Conservation (phyloP, 2,888 invertebrate species). For the Drosophila testacea region DNA sequence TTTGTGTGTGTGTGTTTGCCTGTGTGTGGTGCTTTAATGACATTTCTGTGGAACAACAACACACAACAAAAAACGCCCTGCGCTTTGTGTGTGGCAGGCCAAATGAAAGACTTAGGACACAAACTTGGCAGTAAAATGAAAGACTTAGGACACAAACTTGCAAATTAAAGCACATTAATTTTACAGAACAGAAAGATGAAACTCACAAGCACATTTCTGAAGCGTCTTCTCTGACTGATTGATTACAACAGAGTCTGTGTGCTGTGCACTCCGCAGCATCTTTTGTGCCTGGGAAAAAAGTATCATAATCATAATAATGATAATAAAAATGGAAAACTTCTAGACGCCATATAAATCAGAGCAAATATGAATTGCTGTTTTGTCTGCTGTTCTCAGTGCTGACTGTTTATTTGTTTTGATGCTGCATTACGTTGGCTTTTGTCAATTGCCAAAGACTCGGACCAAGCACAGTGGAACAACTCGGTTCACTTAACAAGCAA, state of each 20-base stretch:
- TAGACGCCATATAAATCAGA: constrained; percentile 81
- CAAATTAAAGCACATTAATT: constrained; percentile 81
- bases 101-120: constrained; percentile 78
- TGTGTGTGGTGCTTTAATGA: constrained; percentile 73
- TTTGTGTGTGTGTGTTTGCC: constrained; percentile 30
- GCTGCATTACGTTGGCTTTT: constrained; percentile 67
- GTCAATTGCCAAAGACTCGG: constrained; percentile 67
- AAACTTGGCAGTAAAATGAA: constrained; percentile 74
- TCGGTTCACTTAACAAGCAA: neutral
- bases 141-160: constrained; percentile 81
- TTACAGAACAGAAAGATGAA: constrained; percentile 52
- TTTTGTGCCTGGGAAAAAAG: constrained; percentile 74
- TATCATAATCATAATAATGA: constrained; percentile 79
- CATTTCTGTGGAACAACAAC: constrained; percentile 69
- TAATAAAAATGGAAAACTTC: constrained; percentile 81
- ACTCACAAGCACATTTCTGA: constrained; percentile 37
- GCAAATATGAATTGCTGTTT: constrained; percentile 80
- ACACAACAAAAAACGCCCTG: constrained; percentile 49
- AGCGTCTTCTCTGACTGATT: constrained; percentile 57
- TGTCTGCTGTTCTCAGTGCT: constrained; percentile 61
- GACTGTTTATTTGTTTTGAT: constrained; percentile 67
- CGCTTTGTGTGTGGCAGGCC: constrained; percentile 57
- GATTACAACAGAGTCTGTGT: constrained; percentile 63
- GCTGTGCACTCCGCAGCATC: constrained; percentile 26
- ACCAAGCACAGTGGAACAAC: constrained; percentile 41